Evolutionary conservation across 2,797 vertebrate species (phyloP), one percentile per base, ranked within the genome.

Genomic region (Monodelphis domestica): DNA sequence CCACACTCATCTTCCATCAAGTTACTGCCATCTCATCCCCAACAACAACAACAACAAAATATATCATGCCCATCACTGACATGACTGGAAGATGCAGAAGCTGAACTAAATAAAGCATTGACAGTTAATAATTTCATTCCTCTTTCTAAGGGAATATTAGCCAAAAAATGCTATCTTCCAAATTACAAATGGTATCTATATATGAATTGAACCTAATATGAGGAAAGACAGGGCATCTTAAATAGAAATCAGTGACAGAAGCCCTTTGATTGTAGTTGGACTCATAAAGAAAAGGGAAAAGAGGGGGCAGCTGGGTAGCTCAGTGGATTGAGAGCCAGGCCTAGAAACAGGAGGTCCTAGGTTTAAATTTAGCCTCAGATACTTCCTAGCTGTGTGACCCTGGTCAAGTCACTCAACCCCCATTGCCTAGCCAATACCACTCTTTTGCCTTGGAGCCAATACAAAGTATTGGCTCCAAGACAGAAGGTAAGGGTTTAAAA

Each of bases 51-150:
- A n/a, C n/a, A n/a, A n/a, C n/a, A n/a, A n/a, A n/a, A 1, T 4
- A 12, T 56, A 45, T 4, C 2, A 89, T 52, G 53, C 93, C 92
- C 53, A 38, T 93, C 57, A 29, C 56, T 92, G 94, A 94, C 91
- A 45, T 94, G 92, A 94, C 63, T 92, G 38, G 89, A 92, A 89
- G 93, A 94, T 87, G 7, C 5, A 54, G 84, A 91, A 87, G 90
- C 54, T 94, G 70, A 63, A 89, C 94, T 28, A 84, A 95, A 96
- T 28, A 84, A 95, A 96, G 94, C 91, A 28, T 89, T 45, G 7
- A 57, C 94, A 96, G 96, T 95, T 95, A 97, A 88, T 96, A 94
- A 91, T 57, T 89, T 89, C 53, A 88, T 93, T 96, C 84, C 87
- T 93, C 87, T 91, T 63, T 15, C 56, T 30, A 63, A 54, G 57